A percentile compares a stretch with the other conserved stretches of the same genome.
Conservation (phyloP, 2,113 vertebrate genomes). For the Daphoenositta chrysoptera region DNA sequence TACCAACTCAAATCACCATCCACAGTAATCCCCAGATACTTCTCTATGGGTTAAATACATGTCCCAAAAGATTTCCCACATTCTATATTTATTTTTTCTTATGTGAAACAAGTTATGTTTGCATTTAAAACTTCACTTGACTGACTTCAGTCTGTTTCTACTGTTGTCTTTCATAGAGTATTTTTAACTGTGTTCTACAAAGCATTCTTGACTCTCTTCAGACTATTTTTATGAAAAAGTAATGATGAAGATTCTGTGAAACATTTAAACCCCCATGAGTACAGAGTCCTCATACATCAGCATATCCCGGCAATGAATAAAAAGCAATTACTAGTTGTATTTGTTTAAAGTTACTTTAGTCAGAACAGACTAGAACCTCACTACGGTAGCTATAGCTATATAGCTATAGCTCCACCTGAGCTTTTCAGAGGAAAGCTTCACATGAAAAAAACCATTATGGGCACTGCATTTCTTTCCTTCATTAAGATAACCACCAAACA, state of each 20-base stretch:
- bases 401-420: neutral
- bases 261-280: neutral
- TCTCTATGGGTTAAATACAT: neutral
- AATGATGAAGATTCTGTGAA: neutral
- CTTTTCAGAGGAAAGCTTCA: neutral
- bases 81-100: neutral
- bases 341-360: neutral
- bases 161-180: neutral
- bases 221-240: neutral
- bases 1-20: neutral
- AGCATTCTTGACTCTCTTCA: neutral
- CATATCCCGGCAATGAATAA: neutral
- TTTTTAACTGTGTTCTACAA: neutral
- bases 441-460: neutral
- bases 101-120: neutral
- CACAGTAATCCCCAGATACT: neutral
- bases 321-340: neutral
- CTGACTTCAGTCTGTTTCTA: neutral
- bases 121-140: neutral
- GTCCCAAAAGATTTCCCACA: neutral
- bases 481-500: neutral
- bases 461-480: neutral
- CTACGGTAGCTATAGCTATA: neutral
- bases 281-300: neutral
- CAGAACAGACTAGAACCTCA: neutral